These are phyloP conservation scores for Smithornis capensis DNA, from an alignment of 2,113 vertebrate species.

Conservation along the genomic window DNA sequence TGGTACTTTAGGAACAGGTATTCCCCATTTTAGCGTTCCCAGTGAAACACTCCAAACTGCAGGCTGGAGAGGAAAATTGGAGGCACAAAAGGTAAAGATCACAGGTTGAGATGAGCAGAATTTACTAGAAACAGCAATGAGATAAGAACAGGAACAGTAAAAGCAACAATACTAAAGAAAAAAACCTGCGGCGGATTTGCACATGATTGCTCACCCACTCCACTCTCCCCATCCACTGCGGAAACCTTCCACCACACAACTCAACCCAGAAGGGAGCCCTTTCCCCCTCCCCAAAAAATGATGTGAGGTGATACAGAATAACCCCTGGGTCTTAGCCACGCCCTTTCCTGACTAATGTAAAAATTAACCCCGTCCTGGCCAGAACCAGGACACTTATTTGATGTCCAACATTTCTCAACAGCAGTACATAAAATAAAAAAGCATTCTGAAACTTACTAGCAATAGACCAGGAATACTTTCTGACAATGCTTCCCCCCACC, in stretches of 20 bases:
- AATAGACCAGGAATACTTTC: background rate
- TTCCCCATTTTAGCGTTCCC: background rate
- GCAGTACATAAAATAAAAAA: background rate
- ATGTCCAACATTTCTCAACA: background rate
- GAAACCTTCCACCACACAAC: too few species aligned
- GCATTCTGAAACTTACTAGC: background rate
- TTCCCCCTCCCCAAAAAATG: background rate
- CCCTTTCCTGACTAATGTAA: background rate
- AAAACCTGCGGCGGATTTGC: accelerated
- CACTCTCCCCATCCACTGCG: too few species aligned
- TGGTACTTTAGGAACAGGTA: background rate
- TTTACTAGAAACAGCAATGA: background rate
- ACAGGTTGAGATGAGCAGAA: background rate
- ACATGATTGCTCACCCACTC: accelerated
- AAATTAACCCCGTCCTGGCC: background rate
- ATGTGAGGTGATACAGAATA: background rate
- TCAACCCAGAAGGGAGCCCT: background rate
- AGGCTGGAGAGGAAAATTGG: background rate
- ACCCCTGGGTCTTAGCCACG: background rate
- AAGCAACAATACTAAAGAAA: background rate
- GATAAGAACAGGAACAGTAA: background rate
- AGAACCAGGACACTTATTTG: background rate
- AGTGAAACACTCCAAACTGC: background rate
- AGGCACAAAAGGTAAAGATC: background rate
- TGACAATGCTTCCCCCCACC: background rate